Evolutionary conservation across 2,888 invertebrate genomes (phyloP), one percentile per base, ranked within the genome.

Genomic region (Hemaris fuciformis): DNA sequence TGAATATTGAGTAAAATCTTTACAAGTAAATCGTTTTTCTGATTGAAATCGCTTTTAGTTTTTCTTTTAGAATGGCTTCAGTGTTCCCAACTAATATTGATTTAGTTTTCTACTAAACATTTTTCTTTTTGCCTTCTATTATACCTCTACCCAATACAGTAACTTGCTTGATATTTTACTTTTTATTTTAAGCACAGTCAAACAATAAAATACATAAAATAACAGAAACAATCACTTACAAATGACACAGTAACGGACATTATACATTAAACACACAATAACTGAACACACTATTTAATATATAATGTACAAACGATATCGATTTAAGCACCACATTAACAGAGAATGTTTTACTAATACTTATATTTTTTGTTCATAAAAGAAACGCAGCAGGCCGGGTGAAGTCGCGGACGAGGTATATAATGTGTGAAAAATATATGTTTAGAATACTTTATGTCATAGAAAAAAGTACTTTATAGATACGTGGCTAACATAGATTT

Each of bases 331-430:
- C 88, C 80, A 71, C 63, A 79, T 83, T 89, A 89, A 91, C 89
- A 88, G 84, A 84, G 89, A 89, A 89, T 90, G 89, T 83, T 75
- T 84, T 85, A 89, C 91, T 89, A 90, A 89, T 87, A 83, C 80
- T 79, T 83, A 86, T 73, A 68, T 72, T 88, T 92, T 91, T 93
- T 93, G 93, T 93, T 92, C 92, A 93, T 91, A 93, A 91, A 94
- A 94, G 94, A 93, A 94, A 93, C 94, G 94, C 91, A 94, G 94
- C 91, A 96, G 96, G 88, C 96, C 96, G 86, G 97, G 96, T 90
- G 96, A 95, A 94, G 94, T 96, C 93, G 84, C 94, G 93, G 96
- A 96, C 91, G 96, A 95, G 95, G 91, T 90, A 92, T 83, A 87
- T 76, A 80, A 78, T 83, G 89, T 91, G 91, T 91, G 91, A 73